These are phyloP conservation scores for Egretta garzetta DNA, from an alignment of 2,113 vertebrate species.

Conservation along the genomic window DNA sequence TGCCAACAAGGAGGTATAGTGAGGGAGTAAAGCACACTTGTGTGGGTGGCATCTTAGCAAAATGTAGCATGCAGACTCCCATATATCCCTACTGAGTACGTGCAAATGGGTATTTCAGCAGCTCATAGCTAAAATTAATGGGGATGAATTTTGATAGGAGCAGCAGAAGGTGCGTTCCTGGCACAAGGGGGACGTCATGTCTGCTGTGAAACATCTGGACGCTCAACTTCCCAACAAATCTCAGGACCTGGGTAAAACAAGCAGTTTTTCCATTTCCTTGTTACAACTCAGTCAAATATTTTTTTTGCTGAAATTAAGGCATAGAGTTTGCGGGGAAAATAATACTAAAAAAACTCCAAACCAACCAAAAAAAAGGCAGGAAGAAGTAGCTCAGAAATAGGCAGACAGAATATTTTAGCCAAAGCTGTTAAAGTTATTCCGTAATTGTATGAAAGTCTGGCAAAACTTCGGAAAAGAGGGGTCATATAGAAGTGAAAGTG, in stretches of 20 bases:
- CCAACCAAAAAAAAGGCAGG: no score
- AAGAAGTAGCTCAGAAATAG: not conserved
- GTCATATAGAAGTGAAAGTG: not conserved
- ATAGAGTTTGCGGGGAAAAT: fast-evolving
- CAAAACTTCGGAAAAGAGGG: not conserved
- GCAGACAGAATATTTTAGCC: not conserved
- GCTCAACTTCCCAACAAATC: not conserved
- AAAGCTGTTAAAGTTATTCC: not conserved
- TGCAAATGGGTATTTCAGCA: conserved; percentile 4
- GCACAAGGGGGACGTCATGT: not conserved
- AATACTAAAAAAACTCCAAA: not conserved
- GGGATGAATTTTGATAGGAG: not conserved
- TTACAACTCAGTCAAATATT: not conserved
- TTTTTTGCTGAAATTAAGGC: not conserved
- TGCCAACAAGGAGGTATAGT: not conserved
- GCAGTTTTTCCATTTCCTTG: not conserved
- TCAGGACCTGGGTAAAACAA: not conserved
- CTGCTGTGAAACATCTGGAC: conserved; percentile 12
- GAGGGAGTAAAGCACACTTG: not conserved
- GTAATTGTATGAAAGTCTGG: not conserved
- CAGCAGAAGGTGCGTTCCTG: not conserved
- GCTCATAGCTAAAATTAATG: conserved; percentile 17
- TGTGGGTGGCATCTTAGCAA: not conserved
- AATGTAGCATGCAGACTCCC: not conserved
- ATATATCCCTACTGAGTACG: not conserved